Base-by-base conservation (phyloP, 1,140 invertebrate species). In the Scaptomyza montana region DNA sequence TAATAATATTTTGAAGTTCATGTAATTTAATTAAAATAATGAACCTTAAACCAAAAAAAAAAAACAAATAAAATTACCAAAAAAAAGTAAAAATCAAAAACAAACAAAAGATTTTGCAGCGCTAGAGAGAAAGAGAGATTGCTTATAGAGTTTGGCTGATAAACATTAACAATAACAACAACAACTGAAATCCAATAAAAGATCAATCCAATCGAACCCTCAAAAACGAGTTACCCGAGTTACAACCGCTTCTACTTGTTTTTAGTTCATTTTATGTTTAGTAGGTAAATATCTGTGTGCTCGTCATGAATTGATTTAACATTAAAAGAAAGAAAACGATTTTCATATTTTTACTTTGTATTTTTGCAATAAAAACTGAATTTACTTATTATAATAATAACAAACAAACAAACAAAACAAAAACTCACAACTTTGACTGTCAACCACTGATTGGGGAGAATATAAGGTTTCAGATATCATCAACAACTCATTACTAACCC, bases 11-110 rank as follows among this genome's bases (percentile, higher is more conserved):
- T 89, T 89, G 84, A 89, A 89, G 84, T 89, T 89, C 84, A 89
- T 89, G 84, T 89, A 89, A 89, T 89, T 89, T 89, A 89, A 89
- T 89, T 89, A 89, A 89, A 89, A 89, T 89, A 89, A 89, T 89
- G 84, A 89, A 89, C 84, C 84, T 84, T 61, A 89, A 80, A 78
- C 60, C 68, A 77, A 10, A 64, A 64, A 74, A 68, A 51, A 54
- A 67, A 63, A 59, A 47, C 54, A 56, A 70, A 60, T 69, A 77
- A 68, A 55, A 55, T 33, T 46, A 59, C 55, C 49, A 63, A 70
- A 51, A 74, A 56, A 45, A 70, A 46, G 39, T 41, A 12, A 30
- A 55, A 71, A 74, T 65, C 56, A 33, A 61, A 19, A 50, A 45
- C 67, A 60, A 61, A 53, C 46, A 33, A 51, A 28, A 57, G 28